These are phyloP conservation scores for Polyodon spathula DNA, from an alignment of 2,113 vertebrate genomes.

Conservation along the genomic window DNA sequence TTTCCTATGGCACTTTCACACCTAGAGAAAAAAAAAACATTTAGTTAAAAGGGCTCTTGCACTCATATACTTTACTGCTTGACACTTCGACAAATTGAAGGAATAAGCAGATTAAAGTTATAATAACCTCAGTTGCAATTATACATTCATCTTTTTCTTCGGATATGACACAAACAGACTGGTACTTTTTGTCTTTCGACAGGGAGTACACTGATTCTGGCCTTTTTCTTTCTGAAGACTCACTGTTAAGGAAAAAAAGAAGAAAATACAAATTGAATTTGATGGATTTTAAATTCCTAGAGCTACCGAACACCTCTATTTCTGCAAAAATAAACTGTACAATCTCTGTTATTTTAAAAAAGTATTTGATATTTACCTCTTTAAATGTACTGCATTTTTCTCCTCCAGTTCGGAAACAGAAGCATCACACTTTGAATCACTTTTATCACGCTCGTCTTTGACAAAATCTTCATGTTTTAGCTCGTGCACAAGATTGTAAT, in stretches of 20 bases:
- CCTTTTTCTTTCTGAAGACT: constrained; percentile 68
- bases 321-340: no score
- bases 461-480: constrained; percentile 66
- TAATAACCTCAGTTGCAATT: constrained; percentile 94
- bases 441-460: constrained; percentile 64
- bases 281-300: neutral
- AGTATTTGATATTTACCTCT: constrained; percentile 57
- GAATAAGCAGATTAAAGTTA: no score
- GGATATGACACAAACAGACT: constrained; percentile 95
- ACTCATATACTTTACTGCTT: no score
- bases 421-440: constrained; percentile 67
- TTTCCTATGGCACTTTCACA: constrained; percentile 68
- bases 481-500: constrained; percentile 92
- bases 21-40: constrained; percentile 48
- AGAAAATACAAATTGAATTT: constrained; percentile 25
- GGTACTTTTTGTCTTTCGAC: constrained; percentile 91
- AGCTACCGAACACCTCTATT: no score
- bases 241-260: constrained; percentile 49
- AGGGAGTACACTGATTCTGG: constrained; percentile 60
- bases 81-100: no score
- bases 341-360: no score
- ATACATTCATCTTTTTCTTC: constrained; percentile 95
- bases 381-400: constrained; percentile 61
- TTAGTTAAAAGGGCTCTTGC: neutral
- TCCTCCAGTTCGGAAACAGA: constrained; percentile 68